Base-by-base conservation (phyloP, 2,113 vertebrate species). In the Megaceryle torquata region DNA sequence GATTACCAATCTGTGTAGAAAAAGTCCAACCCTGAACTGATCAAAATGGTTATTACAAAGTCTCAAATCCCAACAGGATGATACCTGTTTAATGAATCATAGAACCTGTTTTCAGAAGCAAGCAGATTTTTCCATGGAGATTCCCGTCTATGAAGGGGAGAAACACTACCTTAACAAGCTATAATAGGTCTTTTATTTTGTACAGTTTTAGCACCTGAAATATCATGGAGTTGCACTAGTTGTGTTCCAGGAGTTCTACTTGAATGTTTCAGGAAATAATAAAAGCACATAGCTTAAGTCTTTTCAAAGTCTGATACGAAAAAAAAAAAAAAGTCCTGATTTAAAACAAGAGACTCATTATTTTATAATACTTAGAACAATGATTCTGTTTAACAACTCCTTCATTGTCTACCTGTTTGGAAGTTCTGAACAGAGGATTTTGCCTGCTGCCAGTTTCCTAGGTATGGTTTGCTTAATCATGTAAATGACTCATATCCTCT, bases 121-220 rank as follows among this genome's bases (percentile, higher is more conserved):
- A 98, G 98, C 96, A 98, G 98, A 98, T 98, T 99, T 98, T 98
- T 99, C 98, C 99, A 99, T 17, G 98, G 98, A 98, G 98, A 98
- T 97, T 99, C 98, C 98, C 98, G 98, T 99, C 99, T 99, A 99
- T 51, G 98, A 96, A 98, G 98, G 98, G 98, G 98, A 98, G 98
- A 97, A 97, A 98, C 96, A 99, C 97, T 96, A 97, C 93, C 98
- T 98, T 98, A 98, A 98, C 96, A 95, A 96, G 75, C 96, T 94
- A 92, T 70, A 96, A 60, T 24, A 95, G 54, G 90, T 75, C 79
- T 97, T 37, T 57, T 26, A 69, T 92, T 96, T 81, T 70, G 70
- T 70, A 90, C 64, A 84, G 7, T 82, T 91, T 87, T 59, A 96
- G 77, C 82, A 86, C 65, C 72, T 96, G 64, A 92, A 86, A 88